These are phyloP conservation scores for Mus pahari DNA, from an alignment of 2,113 vertebrate species.

Conservation along the genomic window DNA sequence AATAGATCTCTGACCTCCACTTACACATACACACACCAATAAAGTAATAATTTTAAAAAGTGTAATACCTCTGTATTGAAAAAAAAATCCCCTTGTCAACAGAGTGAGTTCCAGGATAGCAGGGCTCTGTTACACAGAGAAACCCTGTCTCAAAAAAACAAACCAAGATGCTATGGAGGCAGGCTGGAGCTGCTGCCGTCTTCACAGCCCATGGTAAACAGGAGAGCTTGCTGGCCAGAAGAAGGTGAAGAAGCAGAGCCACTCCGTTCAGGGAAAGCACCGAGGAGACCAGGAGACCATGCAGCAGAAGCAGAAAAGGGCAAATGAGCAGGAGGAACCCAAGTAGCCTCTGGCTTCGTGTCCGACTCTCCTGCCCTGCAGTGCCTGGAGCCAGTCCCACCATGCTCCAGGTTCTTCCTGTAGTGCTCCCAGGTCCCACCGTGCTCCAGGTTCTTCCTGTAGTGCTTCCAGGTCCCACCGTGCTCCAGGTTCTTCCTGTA, in stretches of 20 bases:
- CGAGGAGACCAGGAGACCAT: constrained; percentile 93
- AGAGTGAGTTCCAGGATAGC: not conserved
- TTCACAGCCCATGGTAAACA: too few species aligned
- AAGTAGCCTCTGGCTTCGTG: constrained; percentile 84
- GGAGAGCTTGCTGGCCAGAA: too few species aligned
- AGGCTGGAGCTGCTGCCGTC: too few species aligned
- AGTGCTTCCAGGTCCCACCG: constrained; percentile 82
- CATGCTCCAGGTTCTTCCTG: constrained; percentile 80
- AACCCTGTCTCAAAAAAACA: not conserved
- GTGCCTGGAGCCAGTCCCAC: constrained; percentile 82
- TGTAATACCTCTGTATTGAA: not conserved
- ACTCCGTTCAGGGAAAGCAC: too few species aligned
- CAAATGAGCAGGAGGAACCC: constrained; percentile 85
- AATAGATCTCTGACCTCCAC: not conserved
- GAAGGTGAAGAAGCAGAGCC: too few species aligned
- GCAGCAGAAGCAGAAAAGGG: constrained; percentile 96
- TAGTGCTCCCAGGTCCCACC: constrained; percentile 82
- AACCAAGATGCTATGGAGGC: too few species aligned
- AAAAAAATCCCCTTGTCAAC: not conserved
- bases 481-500: too few species aligned
- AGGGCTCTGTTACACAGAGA: not conserved
- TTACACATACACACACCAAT: not conserved
- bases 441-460: constrained; percentile 81
- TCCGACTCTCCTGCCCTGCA: constrained; percentile 79
- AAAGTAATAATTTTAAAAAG: not conserved